Percentiles rank a stretch among this genome's conserved stretches.
phyloP scores from a whole-genome alignment of 2,888 invertebrate species.

The Caenorhabditis auriculariae region DNA sequence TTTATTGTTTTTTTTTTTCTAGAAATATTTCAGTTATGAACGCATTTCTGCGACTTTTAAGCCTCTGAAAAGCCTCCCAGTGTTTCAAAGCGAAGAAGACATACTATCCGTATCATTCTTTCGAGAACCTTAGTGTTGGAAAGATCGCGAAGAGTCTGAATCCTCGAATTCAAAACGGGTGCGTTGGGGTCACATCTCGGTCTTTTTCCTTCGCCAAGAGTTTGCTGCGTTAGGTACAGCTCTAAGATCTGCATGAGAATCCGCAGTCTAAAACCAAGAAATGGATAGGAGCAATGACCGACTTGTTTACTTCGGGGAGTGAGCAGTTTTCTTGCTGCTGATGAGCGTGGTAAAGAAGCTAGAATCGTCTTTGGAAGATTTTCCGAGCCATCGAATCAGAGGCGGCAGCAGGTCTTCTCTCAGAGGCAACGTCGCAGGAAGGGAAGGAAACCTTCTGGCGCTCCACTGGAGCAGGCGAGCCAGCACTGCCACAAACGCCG shows the following conservation, averaged over 20 bases:
- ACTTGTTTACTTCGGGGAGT: conserved; percentile 29
- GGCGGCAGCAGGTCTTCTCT: conserved; percentile 27
- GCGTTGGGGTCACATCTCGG: conserved; percentile 28
- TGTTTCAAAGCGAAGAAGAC: too few species aligned
- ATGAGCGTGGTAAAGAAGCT: conserved; percentile 29
- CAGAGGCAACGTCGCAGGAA: conserved; percentile 17
- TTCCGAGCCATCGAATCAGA: conserved; percentile 26
- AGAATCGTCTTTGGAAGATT: conserved; percentile 33
- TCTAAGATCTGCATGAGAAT: conserved; percentile 43
- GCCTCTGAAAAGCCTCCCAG: too few species aligned
- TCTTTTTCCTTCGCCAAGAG: conserved; percentile 31
- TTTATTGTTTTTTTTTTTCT: not conserved
- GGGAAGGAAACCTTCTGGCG: conserved; percentile 5
- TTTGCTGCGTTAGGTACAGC: conserved; percentile 51
- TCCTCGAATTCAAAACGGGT: conserved; percentile 52
- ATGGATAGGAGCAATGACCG: not conserved
- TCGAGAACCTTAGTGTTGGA: conserved; percentile 38
- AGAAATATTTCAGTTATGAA: not conserved
- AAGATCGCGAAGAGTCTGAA: conserved; percentile 46
- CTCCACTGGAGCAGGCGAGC: conserved; percentile 33
- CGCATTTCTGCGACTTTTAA: too few species aligned
- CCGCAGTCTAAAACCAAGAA: conserved; percentile 39
- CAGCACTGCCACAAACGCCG: conserved; percentile 42
- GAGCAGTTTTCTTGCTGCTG: conserved; percentile 35
- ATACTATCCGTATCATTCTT: not conserved